phyloP scores from a whole-genome alignment of 2,888 invertebrate genomes.

The Thyatira batis region DNA sequence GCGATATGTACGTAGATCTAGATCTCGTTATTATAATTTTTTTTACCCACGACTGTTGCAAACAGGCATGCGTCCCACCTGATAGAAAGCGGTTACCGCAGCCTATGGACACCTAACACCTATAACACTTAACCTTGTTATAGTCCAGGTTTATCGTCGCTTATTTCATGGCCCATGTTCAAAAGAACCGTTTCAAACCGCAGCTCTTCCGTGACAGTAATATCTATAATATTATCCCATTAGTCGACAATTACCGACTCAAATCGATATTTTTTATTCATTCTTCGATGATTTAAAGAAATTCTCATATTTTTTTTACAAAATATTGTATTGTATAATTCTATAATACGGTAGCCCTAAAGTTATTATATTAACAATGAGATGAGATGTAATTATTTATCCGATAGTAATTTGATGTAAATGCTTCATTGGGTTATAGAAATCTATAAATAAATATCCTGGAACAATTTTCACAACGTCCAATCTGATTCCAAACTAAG shows the following conservation, averaged over 20 bases:
- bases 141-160: no score
- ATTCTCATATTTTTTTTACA: not conserved
- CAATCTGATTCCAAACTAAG: no score
- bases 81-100: no score
- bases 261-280: not conserved
- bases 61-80: constrained; percentile 43
- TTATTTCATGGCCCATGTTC: not conserved
- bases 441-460: no score
- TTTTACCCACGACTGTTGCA: constrained; percentile 11
- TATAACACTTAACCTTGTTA: not conserved
- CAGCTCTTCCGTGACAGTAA: constrained; percentile 22
- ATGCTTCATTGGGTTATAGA: no score
- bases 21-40: not conserved
- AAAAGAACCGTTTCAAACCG: constrained; percentile 4
- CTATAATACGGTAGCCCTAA: not conserved
- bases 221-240: constrained; percentile 33
- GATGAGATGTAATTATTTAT: not conserved
- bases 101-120: constrained; percentile 6
- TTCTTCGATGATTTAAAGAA: not conserved
- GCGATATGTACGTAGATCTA: no score
- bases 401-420: no score
- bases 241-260: constrained; percentile 12
- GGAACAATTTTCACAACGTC: no score
- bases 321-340: not conserved
- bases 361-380: not conserved